Conservation (phyloP, 2,797 vertebrate species). For the Channa striata region DNA sequence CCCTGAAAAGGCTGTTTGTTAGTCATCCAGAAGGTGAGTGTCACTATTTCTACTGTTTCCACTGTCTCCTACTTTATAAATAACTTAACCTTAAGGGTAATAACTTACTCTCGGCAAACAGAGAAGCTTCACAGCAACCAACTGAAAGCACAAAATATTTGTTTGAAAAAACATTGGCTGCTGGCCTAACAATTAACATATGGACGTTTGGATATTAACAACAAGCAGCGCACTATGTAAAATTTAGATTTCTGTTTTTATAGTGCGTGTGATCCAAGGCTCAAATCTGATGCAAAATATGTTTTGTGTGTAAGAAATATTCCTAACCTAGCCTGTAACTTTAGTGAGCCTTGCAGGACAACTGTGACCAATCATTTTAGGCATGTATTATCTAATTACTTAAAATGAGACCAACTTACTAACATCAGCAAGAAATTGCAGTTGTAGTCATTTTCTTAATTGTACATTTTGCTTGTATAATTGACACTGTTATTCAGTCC, state of each 20-base stretch:
- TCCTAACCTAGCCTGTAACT: too few relatives aligned
- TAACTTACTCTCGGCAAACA: neutral
- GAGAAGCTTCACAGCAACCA: neutral
- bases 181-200: neutral
- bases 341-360: too few relatives aligned
- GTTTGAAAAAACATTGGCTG: neutral
- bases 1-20: constrained; percentile 94
- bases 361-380: too few relatives aligned
- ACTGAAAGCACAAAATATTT: neutral
- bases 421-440: neutral
- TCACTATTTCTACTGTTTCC: neutral
- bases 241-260: neutral
- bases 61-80: neutral
- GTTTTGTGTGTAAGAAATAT: neutral
- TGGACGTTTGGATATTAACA: neutral
- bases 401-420: fast-evolving
- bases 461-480: neutral
- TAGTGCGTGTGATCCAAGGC: neutral
- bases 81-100: neutral
- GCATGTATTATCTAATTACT: too few relatives aligned
- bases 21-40: constrained; percentile 91
- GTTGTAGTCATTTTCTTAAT: neutral
- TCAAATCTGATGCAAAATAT: neutral
- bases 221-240: fast-evolving
- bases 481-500: too few relatives aligned